Percentiles rank a stretch among this genome's conserved stretches.
phyloP scores from a whole-genome alignment of 2,113 vertebrate genomes.

The Polypterus bichir region DNA sequence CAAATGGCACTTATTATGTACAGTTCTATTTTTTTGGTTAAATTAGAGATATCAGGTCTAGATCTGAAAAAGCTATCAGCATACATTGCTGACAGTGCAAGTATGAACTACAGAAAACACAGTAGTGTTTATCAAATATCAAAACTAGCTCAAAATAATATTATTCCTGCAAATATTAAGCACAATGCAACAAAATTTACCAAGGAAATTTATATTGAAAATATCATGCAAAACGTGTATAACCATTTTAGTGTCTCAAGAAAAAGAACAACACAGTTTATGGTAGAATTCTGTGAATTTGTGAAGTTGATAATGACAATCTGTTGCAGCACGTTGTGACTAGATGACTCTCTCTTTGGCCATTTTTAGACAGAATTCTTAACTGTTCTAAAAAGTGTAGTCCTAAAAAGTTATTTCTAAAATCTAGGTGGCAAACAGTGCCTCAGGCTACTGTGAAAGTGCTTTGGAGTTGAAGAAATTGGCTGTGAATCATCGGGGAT shows the following conservation, averaged over 20 bases:
- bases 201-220: background rate
- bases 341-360: background rate
- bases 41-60: conserved; percentile 7
- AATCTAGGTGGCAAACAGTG: background rate
- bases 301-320: background rate
- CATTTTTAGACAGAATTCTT: background rate
- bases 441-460: background rate
- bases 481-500: background rate
- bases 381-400: background rate
- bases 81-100: conserved; percentile 7
- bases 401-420: background rate
- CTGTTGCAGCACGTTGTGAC: background rate
- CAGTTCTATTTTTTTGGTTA: background rate
- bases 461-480: background rate
- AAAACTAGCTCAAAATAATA: background rate
- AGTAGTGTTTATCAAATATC: background rate
- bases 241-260: too few species aligned
- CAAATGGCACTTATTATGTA: too few species aligned
- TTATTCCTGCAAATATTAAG: background rate
- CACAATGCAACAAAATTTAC: background rate
- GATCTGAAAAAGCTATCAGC: conserved; percentile 8
- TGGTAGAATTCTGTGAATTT: background rate
- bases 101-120: conserved; percentile 6
- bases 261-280: background rate
- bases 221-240: too few species aligned